Percentiles rank a stretch among this genome's conserved stretches.
These are phyloP conservation scores for Pseudomyrmex cubaensis DNA, from an alignment of 1,140 invertebrate species.

Conservation along the genomic window DNA sequence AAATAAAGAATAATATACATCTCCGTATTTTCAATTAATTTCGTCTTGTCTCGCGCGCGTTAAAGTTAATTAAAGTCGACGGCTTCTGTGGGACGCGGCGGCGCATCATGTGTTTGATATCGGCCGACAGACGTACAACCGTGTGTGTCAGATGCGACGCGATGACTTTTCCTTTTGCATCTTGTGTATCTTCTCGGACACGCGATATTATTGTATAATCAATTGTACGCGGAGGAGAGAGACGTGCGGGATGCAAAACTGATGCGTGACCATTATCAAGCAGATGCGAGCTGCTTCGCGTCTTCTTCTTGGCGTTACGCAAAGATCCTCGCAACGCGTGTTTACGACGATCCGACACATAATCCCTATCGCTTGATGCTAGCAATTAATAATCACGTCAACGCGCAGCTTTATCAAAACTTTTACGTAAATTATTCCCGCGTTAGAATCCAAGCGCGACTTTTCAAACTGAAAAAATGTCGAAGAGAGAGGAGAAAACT, in stretches of 20 bases:
- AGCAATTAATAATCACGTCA: constrained; percentile 12
- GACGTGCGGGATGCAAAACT: not conserved
- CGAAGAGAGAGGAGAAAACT: too few relatives aligned
- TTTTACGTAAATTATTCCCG: constrained; percentile 4
- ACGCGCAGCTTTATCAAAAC: not conserved
- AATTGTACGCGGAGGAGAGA: constrained; percentile 59
- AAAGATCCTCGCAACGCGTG: constrained; percentile 16
- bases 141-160: constrained; percentile 27
- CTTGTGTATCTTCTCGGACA: constrained; percentile 23
- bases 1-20: not conserved
- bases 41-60: not conserved
- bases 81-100: not conserved
- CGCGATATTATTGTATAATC: constrained; percentile 72
- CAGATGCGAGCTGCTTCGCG: constrained; percentile 23
- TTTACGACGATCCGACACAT: not conserved
- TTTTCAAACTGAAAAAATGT: too few relatives aligned
- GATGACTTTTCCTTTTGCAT: constrained; percentile 63
- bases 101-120: constrained; percentile 18
- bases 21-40: not conserved
- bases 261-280: constrained; percentile 12
- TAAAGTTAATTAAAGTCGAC: not conserved
- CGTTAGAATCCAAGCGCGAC: not conserved
- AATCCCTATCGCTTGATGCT: constrained; percentile 14
- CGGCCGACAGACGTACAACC: constrained; percentile 18
- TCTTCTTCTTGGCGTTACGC: constrained; percentile 16